phyloP scores from a whole-genome alignment of 2,888 invertebrate species.

The Scaptomyza reducta region DNA sequence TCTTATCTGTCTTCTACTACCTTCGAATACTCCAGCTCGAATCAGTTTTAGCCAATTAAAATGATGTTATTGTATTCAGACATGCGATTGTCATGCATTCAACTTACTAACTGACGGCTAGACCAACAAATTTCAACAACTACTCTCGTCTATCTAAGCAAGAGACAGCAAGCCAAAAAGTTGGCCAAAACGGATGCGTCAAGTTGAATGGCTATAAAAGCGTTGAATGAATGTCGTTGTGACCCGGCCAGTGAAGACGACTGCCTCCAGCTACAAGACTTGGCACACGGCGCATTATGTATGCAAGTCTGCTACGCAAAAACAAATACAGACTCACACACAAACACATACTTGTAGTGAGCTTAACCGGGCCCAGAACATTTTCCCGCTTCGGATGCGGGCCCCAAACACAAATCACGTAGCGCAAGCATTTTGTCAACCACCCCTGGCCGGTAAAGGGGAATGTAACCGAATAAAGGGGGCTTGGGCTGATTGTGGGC shows the following conservation, averaged over 20 bases:
- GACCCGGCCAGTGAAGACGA: slow-evolving; percentile 29
- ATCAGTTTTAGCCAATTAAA: too few relatives aligned
- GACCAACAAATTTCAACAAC: slow-evolving; percentile 17
- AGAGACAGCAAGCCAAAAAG: slow-evolving; percentile 42
- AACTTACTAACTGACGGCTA: not conserved
- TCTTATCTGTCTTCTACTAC: too few relatives aligned
- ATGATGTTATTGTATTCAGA: not conserved
- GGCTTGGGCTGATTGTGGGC: not conserved
- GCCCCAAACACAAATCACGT: slow-evolving; percentile 37
- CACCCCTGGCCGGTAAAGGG: not conserved
- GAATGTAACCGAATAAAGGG: not conserved
- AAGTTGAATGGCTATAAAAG: slow-evolving; percentile 77
- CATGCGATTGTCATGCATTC: not conserved
- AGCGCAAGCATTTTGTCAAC: slow-evolving; percentile 61
- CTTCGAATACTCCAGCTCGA: too few relatives aligned
- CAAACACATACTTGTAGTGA: slow-evolving; percentile 16
- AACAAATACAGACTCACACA: slow-evolving; percentile 62
- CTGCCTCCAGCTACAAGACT: slow-evolving; percentile 6
- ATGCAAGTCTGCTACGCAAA: slow-evolving; percentile 74
- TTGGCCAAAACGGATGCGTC: slow-evolving; percentile 73
- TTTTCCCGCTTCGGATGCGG: slow-evolving; percentile 36
- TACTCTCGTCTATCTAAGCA: slow-evolving; percentile 28
- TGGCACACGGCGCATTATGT: slow-evolving; percentile 63
- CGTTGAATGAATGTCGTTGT: slow-evolving; percentile 64
- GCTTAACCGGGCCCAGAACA: slow-evolving; percentile 15